Conservation (phyloP, 35 echinoderm and acorn worm species). For the Apostichopus japonicus region DNA sequence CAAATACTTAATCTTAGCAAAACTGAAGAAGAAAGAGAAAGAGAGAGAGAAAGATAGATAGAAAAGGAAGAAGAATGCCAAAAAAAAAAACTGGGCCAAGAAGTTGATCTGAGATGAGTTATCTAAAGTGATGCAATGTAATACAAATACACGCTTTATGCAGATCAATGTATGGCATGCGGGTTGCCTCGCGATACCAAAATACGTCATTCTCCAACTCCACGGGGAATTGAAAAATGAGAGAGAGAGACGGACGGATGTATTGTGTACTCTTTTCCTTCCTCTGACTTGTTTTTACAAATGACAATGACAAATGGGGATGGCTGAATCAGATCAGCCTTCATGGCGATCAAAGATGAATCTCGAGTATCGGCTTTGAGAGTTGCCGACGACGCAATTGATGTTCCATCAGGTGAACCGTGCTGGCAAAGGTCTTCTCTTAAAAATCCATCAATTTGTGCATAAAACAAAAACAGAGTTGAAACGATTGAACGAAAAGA, state of each 20-base stretch:
- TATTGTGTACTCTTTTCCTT: conserved; percentile 26
- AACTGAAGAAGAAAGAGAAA: too few relatives aligned
- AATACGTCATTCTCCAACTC: conserved; percentile 23
- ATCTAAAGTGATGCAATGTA: neutral
- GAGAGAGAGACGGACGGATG: neutral
- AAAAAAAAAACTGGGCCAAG: conserved; percentile 1
- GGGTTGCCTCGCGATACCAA: conserved; percentile 20
- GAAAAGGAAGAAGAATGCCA: neutral
- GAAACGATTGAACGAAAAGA: too few relatives aligned
- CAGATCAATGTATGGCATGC: conserved; percentile 8
- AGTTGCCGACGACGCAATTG: neutral
- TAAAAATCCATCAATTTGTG: too few relatives aligned
- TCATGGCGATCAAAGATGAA: neutral
- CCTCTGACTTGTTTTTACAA: neutral
- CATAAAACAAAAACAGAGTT: too few relatives aligned
- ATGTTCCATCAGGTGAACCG: too few relatives aligned
- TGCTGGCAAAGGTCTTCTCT: too few relatives aligned
- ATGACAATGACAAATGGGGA: neutral
- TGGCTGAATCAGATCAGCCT: neutral
- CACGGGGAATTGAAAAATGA: conserved; percentile 4
- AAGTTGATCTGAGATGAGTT: neutral
- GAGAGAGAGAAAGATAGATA: too few relatives aligned
- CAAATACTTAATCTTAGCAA: too few relatives aligned
- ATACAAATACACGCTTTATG: neutral
- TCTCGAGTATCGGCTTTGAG: neutral